Percentiles rank a stretch among this genome's conserved stretches.
These are phyloP conservation scores for Drosophila cognata DNA, from an alignment of 2,888 invertebrate genomes.

Conservation along the genomic window DNA sequence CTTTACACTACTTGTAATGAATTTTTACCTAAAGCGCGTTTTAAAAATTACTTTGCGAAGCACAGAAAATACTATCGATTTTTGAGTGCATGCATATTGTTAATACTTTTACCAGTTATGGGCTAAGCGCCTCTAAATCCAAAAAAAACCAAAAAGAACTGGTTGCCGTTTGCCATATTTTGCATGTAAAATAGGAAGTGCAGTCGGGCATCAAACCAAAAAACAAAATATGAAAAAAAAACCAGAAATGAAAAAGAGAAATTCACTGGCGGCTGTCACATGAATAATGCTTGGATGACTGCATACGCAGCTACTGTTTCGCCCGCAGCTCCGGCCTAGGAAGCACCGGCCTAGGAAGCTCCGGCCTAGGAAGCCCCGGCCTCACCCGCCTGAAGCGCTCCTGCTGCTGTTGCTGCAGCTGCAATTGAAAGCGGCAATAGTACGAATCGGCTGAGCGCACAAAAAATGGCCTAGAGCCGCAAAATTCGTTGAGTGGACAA, in stretches of 20 bases:
- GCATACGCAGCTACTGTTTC: constrained; percentile 45
- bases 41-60: not conserved
- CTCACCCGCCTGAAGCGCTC: not conserved
- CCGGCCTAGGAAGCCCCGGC: not conserved
- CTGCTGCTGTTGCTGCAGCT: not conserved
- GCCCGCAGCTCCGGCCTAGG: constrained; percentile 10
- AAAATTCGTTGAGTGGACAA: constrained; percentile 32
- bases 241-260: constrained; percentile 14
- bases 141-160: not conserved
- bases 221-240: constrained; percentile 11
- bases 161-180: constrained; percentile 57
- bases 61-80: constrained; percentile 18
- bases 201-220: constrained; percentile 38
- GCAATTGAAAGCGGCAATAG: constrained; percentile 35
- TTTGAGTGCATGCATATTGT: constrained; percentile 4
- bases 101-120: constrained; percentile 17
- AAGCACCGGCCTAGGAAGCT: not conserved
- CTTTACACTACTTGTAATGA: not conserved
- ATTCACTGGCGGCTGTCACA: constrained; percentile 57
- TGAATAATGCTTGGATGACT: constrained; percentile 69
- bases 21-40: not conserved
- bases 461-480: constrained; percentile 39
- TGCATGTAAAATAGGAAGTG: constrained; percentile 68
- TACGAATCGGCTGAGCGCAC: constrained; percentile 52
- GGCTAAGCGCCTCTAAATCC: constrained; percentile 13